Percentiles rank a stretch among this genome's conserved stretches.
Evolutionary conservation across 2,797 vertebrate species (phyloP).

Genomic region (Pangasius larnaudii): DNA sequence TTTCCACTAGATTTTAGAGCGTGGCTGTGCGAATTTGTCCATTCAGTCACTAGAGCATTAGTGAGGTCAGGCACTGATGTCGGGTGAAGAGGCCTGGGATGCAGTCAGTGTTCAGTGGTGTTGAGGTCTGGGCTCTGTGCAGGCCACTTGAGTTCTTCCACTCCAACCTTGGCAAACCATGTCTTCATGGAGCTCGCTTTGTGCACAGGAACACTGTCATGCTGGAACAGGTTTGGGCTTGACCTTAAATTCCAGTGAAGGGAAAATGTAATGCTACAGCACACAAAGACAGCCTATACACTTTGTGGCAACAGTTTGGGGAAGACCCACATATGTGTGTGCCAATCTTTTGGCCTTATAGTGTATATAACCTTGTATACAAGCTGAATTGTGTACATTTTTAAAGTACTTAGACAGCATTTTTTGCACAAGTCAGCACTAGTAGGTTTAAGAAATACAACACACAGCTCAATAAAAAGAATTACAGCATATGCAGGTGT

Average conservation of each 20-base stretch:
- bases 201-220: not conserved
- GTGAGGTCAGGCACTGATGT: not conserved
- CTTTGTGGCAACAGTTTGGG: not conserved
- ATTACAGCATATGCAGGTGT: not conserved
- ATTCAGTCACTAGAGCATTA: not conserved
- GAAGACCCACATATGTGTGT: not conserved
- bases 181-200: not conserved
- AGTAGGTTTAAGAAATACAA: not conserved
- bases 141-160: not conserved
- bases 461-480: not conserved
- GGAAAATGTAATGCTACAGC: not conserved
- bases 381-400: not conserved
- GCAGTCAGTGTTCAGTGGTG: not conserved
- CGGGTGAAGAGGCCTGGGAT: not conserved
- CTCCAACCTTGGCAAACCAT: not conserved
- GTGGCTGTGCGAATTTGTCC: not conserved
- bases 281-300: not conserved
- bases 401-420: not conserved
- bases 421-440: not conserved
- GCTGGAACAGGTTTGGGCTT: not conserved
- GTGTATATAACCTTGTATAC: not conserved
- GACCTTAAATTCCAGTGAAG: not conserved
- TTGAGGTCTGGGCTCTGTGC: not conserved
- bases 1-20: not conserved
- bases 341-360: too few species aligned